phyloP scores from a whole-genome alignment of 2,888 invertebrate species.

The Disparrhopalites patrizii region DNA sequence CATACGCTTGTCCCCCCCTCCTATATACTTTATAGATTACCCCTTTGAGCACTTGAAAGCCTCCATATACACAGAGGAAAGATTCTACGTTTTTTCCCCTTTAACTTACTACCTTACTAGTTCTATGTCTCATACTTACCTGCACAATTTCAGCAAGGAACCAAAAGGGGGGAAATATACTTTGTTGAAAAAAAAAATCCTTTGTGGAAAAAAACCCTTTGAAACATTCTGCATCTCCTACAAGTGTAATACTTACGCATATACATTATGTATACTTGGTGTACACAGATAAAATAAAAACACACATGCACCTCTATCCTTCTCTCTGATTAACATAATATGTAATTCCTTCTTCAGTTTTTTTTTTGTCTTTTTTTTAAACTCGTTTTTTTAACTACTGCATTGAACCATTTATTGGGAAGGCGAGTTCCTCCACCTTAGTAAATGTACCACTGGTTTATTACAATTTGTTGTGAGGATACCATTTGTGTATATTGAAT shows the following conservation, averaged over 20 bases:
- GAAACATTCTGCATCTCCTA: neutral
- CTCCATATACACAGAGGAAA: neutral
- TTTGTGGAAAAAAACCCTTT: neutral
- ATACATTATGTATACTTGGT: neutral
- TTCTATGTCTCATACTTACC: neutral
- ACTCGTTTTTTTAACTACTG: neutral
- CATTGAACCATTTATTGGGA: constrained; percentile 6
- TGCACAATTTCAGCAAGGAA: neutral
- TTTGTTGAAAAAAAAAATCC: too few species aligned
- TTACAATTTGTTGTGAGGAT: too few species aligned
- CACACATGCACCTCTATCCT: too few species aligned
- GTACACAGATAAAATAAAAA: neutral
- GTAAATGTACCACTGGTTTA: too few species aligned
- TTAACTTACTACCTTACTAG: too few species aligned
- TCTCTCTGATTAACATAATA: too few species aligned
- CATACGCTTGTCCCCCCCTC: neutral
- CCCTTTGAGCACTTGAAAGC: neutral
- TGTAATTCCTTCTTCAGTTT: neutral
- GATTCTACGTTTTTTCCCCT: too few species aligned
- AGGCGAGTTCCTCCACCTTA: too few species aligned
- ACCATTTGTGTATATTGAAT: too few species aligned
- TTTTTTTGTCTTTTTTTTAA: too few species aligned
- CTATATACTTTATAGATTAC: neutral
- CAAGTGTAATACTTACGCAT: neutral
- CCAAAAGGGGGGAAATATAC: neutral